phyloP scores from a whole-genome alignment of 2,797 vertebrate species.

The Anguilla obscura region DNA sequence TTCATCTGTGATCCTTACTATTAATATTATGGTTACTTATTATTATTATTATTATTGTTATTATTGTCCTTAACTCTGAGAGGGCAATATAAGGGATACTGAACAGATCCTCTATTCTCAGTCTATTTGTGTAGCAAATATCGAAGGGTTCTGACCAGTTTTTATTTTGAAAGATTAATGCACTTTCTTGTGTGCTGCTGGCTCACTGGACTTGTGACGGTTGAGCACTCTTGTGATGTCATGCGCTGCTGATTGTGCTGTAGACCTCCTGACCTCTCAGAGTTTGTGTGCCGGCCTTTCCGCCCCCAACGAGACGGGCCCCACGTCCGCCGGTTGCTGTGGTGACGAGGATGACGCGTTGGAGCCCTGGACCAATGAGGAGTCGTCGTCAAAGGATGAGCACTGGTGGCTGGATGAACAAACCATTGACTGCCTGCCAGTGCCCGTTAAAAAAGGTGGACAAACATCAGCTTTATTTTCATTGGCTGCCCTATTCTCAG shows the following conservation, averaged over 20 bases:
- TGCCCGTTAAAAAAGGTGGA: constrained; percentile 77
- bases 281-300: constrained; percentile 53
- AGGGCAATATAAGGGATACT: background rate
- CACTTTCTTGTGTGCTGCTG: background rate
- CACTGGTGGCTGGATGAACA: constrained; percentile 79
- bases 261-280: constrained; percentile 74
- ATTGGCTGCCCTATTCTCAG: background rate
- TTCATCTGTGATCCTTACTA: background rate
- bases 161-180: background rate
- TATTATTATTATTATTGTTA: too few species aligned
- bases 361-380: background rate
- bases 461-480: background rate
- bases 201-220: background rate
- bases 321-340: constrained; percentile 57
- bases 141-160: background rate
- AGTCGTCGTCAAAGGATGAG: constrained; percentile 62
- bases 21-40: background rate
- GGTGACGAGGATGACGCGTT: background rate
- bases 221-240: background rate
- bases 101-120: background rate
- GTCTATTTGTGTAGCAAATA: background rate
- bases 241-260: background rate
- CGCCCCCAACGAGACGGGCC: constrained; percentile 47
- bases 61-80: too few species aligned
- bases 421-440: constrained; percentile 71